phyloP scores from a whole-genome alignment of 2,888 invertebrate genomes.

The Protophormia terraenovae region DNA sequence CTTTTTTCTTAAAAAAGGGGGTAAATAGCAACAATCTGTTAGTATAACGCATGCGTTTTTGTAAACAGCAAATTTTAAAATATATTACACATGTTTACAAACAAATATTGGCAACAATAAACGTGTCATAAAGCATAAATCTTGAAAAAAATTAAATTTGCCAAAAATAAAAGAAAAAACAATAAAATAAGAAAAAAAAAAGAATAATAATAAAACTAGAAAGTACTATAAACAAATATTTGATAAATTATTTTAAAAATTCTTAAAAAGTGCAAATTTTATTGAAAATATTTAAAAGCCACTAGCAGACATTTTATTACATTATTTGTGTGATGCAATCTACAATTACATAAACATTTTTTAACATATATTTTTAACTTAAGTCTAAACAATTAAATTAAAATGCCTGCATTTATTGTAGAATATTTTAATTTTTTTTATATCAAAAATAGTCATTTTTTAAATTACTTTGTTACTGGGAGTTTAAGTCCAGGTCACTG shows the following conservation, averaged over 20 bases:
- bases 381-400: too few species aligned
- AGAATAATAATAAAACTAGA: background rate
- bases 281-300: too few species aligned
- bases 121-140: conserved; percentile 1
- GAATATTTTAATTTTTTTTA: too few species aligned
- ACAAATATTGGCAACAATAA: background rate
- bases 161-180: background rate
- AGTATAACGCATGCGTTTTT: conserved; percentile 17
- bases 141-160: background rate
- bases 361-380: too few species aligned
- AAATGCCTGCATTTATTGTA: too few species aligned
- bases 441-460: too few species aligned
- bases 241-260: background rate
- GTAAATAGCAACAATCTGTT: background rate
- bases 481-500: background rate
- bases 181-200: background rate
- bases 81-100: background rate
- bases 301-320: too few species aligned
- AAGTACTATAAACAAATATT: background rate
- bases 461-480: too few species aligned
- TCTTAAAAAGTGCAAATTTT: too few species aligned
- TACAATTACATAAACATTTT: too few species aligned
- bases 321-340: too few species aligned
- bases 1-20: too few species aligned
- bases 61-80: background rate